Base-by-base conservation (phyloP, 2,113 vertebrate genomes). In the Ciconia stormi region DNA sequence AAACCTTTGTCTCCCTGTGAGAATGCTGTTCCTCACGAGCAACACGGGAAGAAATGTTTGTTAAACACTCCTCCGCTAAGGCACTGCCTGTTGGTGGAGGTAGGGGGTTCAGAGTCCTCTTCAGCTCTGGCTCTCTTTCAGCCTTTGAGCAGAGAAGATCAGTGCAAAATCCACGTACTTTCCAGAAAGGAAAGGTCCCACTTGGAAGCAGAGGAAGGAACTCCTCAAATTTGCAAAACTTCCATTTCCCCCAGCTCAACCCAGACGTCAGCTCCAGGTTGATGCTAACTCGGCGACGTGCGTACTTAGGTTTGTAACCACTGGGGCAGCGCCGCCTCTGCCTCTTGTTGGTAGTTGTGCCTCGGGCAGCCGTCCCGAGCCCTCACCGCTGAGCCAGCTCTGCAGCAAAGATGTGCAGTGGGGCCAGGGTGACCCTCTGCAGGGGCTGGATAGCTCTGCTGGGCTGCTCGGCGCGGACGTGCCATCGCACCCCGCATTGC, bases 331-430 rank as follows among this genome's bases (percentile, higher is more conserved):
- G 21, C 44, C 58, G 66, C 13, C 53, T 50, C 34, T 30, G 30
- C 19, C 47, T 34, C 17, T 29, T 11, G 12, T 11, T 2, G 2
- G 27, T 34, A 38, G 27, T 6, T 34, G 32, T 46, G 56, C 47
- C 22, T 38, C 47, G 58, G 32, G n/a, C 20, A 30, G 36, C 16
- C 20, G 4, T 2, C 30, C 34, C 16, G 14, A 66, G 26, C 36
- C 32, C 6, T 6, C 26, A 3, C 30, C 0, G 1, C 36, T 0
- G 2, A 40, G 40, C 47, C 40, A 20, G 15, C 40, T 23, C 29
- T 55, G 56, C 34, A 34, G 44, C 59, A 32, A 14, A 44, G 42
- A 20, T 2, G 0, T 6, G 20, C 6, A 22, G 19, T 23, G 23
- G 16, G 10, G 13, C 58, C 66, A 20, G 13, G 7, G 56, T 40